Base-by-base conservation (phyloP, 2,113 vertebrate species). In the Telmatochromis bifrenatus region DNA sequence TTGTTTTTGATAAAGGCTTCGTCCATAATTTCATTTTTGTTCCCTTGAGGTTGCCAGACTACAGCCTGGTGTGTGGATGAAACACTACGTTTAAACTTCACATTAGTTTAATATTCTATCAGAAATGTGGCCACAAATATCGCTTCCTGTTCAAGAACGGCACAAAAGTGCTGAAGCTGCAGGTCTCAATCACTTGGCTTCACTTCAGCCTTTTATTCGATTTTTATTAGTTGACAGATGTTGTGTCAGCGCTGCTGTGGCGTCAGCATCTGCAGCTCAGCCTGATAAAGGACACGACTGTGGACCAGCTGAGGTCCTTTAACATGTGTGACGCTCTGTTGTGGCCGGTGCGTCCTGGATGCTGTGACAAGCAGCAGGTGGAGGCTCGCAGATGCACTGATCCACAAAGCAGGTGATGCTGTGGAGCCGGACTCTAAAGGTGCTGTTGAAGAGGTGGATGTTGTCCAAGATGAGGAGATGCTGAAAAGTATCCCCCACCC, bases 1-100 rank as follows among this genome's bases (percentile, higher is more conserved):
- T 6, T 13, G 62, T 12, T 47, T 37, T 19, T 10, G 37, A 51
- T 39, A 17, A 17, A 58, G 12, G 11, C 33, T 56, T 12, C 35
- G 1, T 1, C 19, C 1, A 14, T 65, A 97, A 99, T 88, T 99
- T 99, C 87, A 99, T 26, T 26, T 31, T 73, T 15, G 65, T 42
- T 26, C 37, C 5, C 8, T 45, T 26, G 68, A 26, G 37, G 68
- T 42, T 10, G 21, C 5, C 65, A 26, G 65, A 39, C 35, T 14
- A 9, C 35, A 45, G 65, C 21, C n/a, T 73, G 37, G 21, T 23
- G 5, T 70, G n/a, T 42, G n/a, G 21, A 45, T 10, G 0, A 45
- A 23, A 70, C 21, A 26, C 21, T 26, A 10, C 4, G 6, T 23
- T 73, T 10, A 73, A 45, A 17, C 13, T 7, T 62, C 11, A 56